Evolutionary conservation across 2,888 invertebrate species (phyloP).

Genomic region (Agrilus mali): DNA sequence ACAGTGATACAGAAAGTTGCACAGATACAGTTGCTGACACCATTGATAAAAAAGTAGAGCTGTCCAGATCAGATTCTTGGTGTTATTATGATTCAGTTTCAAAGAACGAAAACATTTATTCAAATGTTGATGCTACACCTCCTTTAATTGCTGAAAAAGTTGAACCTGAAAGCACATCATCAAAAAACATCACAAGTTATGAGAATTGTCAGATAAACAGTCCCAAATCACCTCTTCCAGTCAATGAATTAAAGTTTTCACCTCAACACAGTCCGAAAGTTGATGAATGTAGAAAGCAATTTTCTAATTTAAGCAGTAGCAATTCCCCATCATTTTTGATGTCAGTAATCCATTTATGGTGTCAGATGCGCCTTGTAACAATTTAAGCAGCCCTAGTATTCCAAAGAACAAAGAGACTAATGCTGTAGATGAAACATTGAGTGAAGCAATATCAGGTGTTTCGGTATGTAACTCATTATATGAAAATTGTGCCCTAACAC

Average conservation of each 20-base stretch:
- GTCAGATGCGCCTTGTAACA: no score
- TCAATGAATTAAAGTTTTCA: no score
- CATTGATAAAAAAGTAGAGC: constrained; percentile 20
- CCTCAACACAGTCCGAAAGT: no score
- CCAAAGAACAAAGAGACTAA: no score
- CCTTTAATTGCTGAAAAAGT: constrained; percentile 16
- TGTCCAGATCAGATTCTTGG: constrained; percentile 40
- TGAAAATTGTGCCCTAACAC: constrained; percentile 31
- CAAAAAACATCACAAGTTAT: constrained; percentile 7
- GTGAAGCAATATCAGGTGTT: constrained; percentile 3
- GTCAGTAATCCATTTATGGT: no score
- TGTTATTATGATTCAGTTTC: constrained; percentile 35
- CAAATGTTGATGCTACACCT: constrained; percentile 25
- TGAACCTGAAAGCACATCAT: constrained; percentile 10
- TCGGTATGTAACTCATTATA: constrained; percentile 31
- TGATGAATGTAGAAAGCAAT: no score
- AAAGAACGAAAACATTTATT: constrained; percentile 16
- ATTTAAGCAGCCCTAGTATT: no score
- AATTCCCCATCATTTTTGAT: no score
- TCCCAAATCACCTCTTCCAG: no score
- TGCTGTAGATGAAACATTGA: constrained; percentile 12
- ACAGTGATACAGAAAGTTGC: constrained; percentile 23
- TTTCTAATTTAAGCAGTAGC: no score
- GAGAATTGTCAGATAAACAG: no score
- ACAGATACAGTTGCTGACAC: constrained; percentile 18